Evolutionary conservation across 2,797 vertebrate species (phyloP).

Genomic region (Emydoidea blandingii): DNA sequence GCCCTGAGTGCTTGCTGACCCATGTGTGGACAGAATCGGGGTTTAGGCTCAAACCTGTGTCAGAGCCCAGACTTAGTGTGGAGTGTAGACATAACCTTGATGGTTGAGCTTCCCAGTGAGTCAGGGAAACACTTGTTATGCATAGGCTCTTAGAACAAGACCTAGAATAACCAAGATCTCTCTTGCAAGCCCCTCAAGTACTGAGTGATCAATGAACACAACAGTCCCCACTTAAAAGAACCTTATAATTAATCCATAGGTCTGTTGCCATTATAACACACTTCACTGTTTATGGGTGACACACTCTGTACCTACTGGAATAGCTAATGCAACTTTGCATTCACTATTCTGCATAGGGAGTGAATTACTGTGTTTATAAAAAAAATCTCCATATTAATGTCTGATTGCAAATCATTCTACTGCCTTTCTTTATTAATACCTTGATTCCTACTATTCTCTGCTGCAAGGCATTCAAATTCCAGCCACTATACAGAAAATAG

Average conservation of each 20-base stretch:
- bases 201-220: neutral
- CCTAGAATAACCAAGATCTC: neutral
- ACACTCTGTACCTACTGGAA: slow-evolving; percentile 27
- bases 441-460: slow-evolving; percentile 41
- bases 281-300: slow-evolving; percentile 21
- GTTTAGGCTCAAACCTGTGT: neutral
- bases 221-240: neutral
- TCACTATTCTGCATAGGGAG: slow-evolving; percentile 58
- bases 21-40: neutral
- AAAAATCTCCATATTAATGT: slow-evolving; percentile 48
- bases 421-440: slow-evolving; percentile 32
- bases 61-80: neutral
- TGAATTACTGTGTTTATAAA: slow-evolving; percentile 62
- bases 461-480: slow-evolving; percentile 51
- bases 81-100: neutral
- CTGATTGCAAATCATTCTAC: slow-evolving; percentile 70
- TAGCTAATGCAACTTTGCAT: slow-evolving; percentile 66
- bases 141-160: neutral
- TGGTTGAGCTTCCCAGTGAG: neutral
- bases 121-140: neutral
- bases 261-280: neutral
- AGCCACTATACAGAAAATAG: neutral
- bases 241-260: neutral
- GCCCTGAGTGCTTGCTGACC: neutral
- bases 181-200: neutral